Conservation (phyloP, 1,140 invertebrate genomes). For the Calephelis virginiensis region DNA sequence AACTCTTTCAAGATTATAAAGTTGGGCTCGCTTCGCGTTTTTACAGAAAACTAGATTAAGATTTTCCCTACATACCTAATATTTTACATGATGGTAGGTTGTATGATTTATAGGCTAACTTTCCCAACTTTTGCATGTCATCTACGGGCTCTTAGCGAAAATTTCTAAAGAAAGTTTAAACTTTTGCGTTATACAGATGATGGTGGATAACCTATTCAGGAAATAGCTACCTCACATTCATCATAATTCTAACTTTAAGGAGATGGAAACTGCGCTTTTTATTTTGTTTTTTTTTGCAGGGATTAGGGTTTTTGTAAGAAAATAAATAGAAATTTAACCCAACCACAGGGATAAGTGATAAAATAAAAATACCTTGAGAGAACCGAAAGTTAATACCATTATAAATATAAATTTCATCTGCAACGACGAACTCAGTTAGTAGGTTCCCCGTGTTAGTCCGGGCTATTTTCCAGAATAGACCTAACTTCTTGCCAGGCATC, state of each 20-base stretch:
- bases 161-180: constrained; percentile 68
- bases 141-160: constrained; percentile 58
- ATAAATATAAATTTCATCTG: too few relatives aligned
- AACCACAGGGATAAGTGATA: too few relatives aligned
- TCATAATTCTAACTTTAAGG: constrained; percentile 5
- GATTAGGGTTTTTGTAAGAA: too few relatives aligned
- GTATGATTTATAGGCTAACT: constrained; percentile 71
- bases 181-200: constrained; percentile 63
- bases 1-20: constrained; percentile 65
- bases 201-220: constrained; percentile 24
- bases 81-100: constrained; percentile 60
- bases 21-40: constrained; percentile 49
- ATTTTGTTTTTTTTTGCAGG: too few relatives aligned
- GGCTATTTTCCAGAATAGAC: too few relatives aligned
- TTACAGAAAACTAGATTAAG: constrained; percentile 71
- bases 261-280: constrained; percentile 3
- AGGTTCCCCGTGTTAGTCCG: too few relatives aligned
- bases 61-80: constrained; percentile 63
- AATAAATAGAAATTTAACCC: too few relatives aligned
- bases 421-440: too few relatives aligned
- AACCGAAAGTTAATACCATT: too few relatives aligned
- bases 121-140: constrained; percentile 66
- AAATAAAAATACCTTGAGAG: too few relatives aligned
- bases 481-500: too few relatives aligned
- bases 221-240: constrained; percentile 15